Percentiles rank a stretch among this genome's conserved stretches.
Conservation (phyloP, 1,140 invertebrate genomes). For the Oppia nitens region DNA sequence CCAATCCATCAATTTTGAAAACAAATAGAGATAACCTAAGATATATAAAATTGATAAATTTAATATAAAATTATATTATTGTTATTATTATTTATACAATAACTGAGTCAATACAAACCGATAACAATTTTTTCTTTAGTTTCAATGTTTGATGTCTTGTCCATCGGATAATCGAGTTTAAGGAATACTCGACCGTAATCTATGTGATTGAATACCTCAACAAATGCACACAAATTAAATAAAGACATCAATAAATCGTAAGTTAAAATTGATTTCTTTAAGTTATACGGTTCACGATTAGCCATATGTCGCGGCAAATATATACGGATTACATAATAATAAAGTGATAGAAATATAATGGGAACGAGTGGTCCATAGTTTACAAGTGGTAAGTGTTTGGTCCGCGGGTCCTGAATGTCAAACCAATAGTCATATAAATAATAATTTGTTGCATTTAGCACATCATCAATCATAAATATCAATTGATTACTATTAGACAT, state of each 20-base stretch:
- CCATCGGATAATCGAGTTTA: too few relatives aligned
- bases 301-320: not conserved
- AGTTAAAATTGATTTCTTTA: not conserved
- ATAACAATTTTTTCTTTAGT: too few relatives aligned
- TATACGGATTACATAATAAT: not conserved
- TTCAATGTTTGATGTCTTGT: too few relatives aligned
- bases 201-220: too few relatives aligned
- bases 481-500: not conserved
- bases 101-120: too few relatives aligned
- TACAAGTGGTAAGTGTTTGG: not conserved
- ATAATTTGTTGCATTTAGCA: not conserved
- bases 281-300: not conserved
- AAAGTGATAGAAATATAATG: not conserved
- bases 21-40: too few relatives aligned
- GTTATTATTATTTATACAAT: too few relatives aligned
- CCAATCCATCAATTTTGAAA: slow-evolving; percentile 1
- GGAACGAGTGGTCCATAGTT: not conserved
- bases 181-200: too few relatives aligned
- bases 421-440: not conserved
- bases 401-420: not conserved
- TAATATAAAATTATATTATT: too few relatives aligned
- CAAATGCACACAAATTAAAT: too few relatives aligned
- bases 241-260: not conserved
- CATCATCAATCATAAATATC: not conserved
- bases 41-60: too few relatives aligned